Percentiles rank a stretch among this genome's conserved stretches.
phyloP scores from a whole-genome alignment of 2,888 invertebrate species.

The Cephus pulcher region DNA sequence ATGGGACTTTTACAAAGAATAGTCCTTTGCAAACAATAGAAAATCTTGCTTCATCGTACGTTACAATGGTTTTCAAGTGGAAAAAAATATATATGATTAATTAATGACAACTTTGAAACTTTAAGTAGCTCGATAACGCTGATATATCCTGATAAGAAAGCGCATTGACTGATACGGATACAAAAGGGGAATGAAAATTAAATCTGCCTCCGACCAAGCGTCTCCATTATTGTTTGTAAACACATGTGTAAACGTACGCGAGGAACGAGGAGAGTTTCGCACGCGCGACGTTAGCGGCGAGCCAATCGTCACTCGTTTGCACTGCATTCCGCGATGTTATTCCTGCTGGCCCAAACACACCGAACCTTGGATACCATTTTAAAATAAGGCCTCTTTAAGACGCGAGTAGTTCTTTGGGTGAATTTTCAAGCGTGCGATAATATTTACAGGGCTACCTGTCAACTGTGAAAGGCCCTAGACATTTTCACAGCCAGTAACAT shows the following conservation, averaged over 20 bases:
- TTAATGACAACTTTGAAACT: not conserved
- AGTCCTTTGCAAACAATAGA: not conserved
- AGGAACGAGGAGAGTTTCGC: not conserved
- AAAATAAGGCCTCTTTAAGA: not conserved
- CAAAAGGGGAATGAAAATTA: not conserved
- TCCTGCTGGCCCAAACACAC: not conserved
- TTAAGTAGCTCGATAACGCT: not conserved
- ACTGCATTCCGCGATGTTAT: not conserved
- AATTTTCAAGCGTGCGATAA: not conserved
- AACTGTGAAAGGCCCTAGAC: not conserved
- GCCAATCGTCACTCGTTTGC: not conserved
- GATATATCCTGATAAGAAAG: not conserved
- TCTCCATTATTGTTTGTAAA: not conserved
- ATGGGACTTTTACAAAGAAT: not conserved
- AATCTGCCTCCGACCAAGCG: not conserved
- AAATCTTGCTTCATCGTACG: not conserved
- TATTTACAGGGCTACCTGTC: not conserved
- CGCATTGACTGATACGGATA: not conserved
- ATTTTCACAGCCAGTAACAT: not conserved
- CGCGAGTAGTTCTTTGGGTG: not conserved
- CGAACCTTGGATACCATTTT: not conserved
- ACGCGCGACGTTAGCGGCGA: not conserved
- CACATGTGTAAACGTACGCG: not conserved
- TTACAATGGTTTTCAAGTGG: not conserved
- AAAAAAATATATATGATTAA: not conserved